Percentiles rank a stretch among this genome's conserved stretches.
Conservation (phyloP, 2,797 vertebrate genomes). For the Gadopsis bispinosus region DNA sequence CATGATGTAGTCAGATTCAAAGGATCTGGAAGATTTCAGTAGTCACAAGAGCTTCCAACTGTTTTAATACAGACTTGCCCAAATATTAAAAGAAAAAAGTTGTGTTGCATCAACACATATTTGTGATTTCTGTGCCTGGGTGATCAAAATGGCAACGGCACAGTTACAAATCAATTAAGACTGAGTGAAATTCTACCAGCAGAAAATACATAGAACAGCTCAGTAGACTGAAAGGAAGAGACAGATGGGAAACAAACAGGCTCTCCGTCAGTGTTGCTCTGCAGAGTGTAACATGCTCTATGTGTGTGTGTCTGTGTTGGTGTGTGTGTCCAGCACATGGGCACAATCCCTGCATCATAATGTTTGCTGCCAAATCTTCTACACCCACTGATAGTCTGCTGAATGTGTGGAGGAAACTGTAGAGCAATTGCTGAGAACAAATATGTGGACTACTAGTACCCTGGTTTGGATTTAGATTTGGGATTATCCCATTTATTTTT, state of each 20-base stretch:
- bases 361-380: slow-evolving; percentile 60
- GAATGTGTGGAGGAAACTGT: slow-evolving; percentile 46
- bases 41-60: slow-evolving; percentile 42
- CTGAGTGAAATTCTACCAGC: slow-evolving; percentile 61
- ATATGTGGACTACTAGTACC: slow-evolving; percentile 16
- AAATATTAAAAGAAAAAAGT: slow-evolving; percentile 53
- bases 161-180: slow-evolving; percentile 74
- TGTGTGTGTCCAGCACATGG: slow-evolving; percentile 60
- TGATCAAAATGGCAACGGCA: slow-evolving; percentile 64
- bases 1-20: slow-evolving; percentile 17
- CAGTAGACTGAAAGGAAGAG: slow-evolving; percentile 57
- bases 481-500: slow-evolving; percentile 13
- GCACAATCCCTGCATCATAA: slow-evolving; percentile 54
- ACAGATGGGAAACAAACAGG: slow-evolving; percentile 77
- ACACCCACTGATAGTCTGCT: slow-evolving; percentile 62
- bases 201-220: slow-evolving; percentile 61
- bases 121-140: slow-evolving; percentile 50
- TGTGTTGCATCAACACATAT: slow-evolving; percentile 58
- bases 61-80: slow-evolving; percentile 33
- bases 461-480: slow-evolving; percentile 31
- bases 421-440: slow-evolving; percentile 27
- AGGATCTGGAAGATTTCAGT: slow-evolving; percentile 27
- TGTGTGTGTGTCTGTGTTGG: slow-evolving; percentile 31
- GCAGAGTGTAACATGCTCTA: slow-evolving; percentile 64
- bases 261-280: slow-evolving; percentile 67